Evolutionary conservation across 2,888 invertebrate genomes (phyloP).

Genomic region (Lacanobia oleracea): DNA sequence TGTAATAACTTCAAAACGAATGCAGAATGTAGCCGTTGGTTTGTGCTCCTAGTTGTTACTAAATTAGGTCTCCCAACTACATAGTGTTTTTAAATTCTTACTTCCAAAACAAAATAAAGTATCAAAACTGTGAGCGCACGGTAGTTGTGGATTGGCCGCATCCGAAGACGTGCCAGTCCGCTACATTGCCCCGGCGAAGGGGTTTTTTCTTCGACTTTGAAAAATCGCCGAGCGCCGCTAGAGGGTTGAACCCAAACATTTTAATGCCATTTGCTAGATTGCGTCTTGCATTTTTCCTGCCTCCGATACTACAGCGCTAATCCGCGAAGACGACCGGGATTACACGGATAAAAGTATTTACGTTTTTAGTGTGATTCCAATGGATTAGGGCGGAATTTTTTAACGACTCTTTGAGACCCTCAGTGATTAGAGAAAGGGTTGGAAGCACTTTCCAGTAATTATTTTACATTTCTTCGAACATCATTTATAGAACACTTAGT

Average conservation of each 20-base stretch:
- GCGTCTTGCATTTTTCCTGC: conserved; percentile 89
- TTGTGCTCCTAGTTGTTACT: no score
- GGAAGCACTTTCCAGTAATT: conserved; percentile 87
- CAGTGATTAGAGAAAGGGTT: conserved; percentile 87
- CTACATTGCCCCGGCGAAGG: conserved; percentile 87
- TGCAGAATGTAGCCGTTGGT: neutral
- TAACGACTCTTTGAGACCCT: conserved; percentile 82
- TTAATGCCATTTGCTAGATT: conserved; percentile 91
- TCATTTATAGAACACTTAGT: conserved; percentile 72
- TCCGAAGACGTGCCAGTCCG: conserved; percentile 89
- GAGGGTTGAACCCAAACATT: conserved; percentile 90
- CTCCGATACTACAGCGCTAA: conserved; percentile 85
- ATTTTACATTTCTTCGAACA: conserved; percentile 85
- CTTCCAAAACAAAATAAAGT: conserved; percentile 66
- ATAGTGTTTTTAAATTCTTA: no score
- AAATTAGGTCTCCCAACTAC: no score
- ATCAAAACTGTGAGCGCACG: conserved; percentile 75
- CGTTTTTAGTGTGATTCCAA: conserved; percentile 89
- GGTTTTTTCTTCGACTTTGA: conserved; percentile 89
- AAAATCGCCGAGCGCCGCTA: conserved; percentile 87
- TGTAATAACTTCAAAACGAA: neutral
- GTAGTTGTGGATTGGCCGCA: conserved; percentile 80
- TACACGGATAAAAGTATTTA: conserved; percentile 88
- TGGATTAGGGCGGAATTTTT: conserved; percentile 87
- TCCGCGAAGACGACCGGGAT: conserved; percentile 88